Evolutionary conservation across 1,140 invertebrate genomes (phyloP).

Genomic region (Chymomyza costata): DNA sequence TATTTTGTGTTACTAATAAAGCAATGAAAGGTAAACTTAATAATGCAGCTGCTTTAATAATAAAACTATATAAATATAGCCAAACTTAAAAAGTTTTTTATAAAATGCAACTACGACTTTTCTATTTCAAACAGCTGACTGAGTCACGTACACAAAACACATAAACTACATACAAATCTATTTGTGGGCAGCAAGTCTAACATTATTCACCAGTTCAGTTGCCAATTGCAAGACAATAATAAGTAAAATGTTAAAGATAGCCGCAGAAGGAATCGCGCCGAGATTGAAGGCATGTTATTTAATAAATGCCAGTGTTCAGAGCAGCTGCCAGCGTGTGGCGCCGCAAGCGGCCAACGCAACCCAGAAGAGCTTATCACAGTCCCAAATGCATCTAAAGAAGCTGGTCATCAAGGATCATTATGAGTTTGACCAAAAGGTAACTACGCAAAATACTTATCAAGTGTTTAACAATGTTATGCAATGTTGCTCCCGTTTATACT

Average conservation of each 20-base stretch:
- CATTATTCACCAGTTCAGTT: too few species aligned
- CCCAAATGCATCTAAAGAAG: constrained; percentile 45
- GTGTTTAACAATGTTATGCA: constrained; percentile 35
- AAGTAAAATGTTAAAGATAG: constrained; percentile 58
- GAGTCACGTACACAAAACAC: too few species aligned
- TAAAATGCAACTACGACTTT: too few species aligned
- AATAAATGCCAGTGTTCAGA: constrained; percentile 49
- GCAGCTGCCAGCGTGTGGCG: constrained; percentile 40
- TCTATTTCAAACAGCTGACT: not conserved
- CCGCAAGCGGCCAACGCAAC: constrained; percentile 40
- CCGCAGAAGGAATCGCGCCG: constrained; percentile 53
- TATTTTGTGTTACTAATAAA: too few species aligned
- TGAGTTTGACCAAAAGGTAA: constrained; percentile 73
- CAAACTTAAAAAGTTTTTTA: too few species aligned
- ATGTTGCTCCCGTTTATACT: too few species aligned
- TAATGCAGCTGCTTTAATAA: too few species aligned
- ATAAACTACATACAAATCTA: too few species aligned
- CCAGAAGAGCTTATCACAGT: constrained; percentile 62
- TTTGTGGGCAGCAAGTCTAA: too few species aligned
- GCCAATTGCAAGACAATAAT: too few species aligned
- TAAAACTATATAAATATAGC: too few species aligned
- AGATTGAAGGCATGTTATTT: constrained; percentile 49
- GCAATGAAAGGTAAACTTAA: too few species aligned
- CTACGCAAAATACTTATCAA: not conserved
- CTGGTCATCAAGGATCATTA: constrained; percentile 73